Percentiles rank a stretch among this genome's conserved stretches.
Evolutionary conservation across 2,888 invertebrate species (phyloP).

Genomic region (Eumerus sabulonum): DNA sequence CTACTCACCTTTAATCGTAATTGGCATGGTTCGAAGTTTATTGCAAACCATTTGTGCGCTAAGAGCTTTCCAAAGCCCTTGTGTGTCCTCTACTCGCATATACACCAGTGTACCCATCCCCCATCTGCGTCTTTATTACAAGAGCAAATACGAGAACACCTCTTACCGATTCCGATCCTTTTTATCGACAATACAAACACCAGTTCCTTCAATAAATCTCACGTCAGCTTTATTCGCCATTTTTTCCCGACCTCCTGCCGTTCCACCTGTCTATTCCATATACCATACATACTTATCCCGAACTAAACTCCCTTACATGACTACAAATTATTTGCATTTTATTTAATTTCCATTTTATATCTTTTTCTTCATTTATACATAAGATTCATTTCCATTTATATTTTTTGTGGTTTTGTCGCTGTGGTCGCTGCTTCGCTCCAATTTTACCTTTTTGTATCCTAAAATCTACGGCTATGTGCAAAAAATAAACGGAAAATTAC

Average conservation of each 20-base stretch:
- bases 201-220: constrained; percentile 32
- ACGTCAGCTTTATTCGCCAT: constrained; percentile 51
- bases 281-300: constrained; percentile 19
- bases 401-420: too few relatives aligned
- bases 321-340: constrained; percentile 27
- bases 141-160: too few relatives aligned
- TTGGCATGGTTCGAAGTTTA: too few relatives aligned
- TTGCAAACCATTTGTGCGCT: too few relatives aligned
- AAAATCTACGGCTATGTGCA: constrained; percentile 64
- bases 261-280: constrained; percentile 2
- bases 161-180: too few relatives aligned
- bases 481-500: constrained; percentile 65
- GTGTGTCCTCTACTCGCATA: too few relatives aligned
- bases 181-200: too few relatives aligned
- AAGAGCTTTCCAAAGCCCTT: too few relatives aligned
- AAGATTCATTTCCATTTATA: constrained; percentile 17
- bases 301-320: constrained; percentile 49
- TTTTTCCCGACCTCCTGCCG: constrained; percentile 25
- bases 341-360: too few relatives aligned
- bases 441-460: constrained; percentile 40
- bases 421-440: constrained; percentile 20
- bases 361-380: constrained; percentile 47
- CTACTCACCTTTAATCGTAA: too few relatives aligned
- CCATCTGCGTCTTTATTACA: too few relatives aligned
- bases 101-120: too few relatives aligned